Conservation (phyloP, 2,888 invertebrate species). For the Linyphia triangularis region DNA sequence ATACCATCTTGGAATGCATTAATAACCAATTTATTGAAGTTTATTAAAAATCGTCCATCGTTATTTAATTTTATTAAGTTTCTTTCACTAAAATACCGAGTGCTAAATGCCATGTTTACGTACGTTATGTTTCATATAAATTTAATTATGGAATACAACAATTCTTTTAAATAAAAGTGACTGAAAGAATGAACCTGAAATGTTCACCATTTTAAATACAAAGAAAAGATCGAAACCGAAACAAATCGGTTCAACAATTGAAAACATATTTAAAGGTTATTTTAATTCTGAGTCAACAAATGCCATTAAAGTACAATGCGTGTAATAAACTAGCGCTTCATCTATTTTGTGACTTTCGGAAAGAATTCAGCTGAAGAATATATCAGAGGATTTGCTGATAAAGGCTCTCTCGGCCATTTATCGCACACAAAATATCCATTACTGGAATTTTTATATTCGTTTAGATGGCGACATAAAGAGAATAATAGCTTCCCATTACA, state of each 20-base stretch:
- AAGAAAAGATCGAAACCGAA: neutral
- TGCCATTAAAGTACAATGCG: conserved; percentile 12
- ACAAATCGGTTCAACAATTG: conserved; percentile 16
- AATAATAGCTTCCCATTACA: conserved; percentile 61
- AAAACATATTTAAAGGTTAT: conserved; percentile 24
- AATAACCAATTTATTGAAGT: too few species aligned
- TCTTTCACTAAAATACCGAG: too few species aligned
- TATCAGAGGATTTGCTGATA: conserved; percentile 52
- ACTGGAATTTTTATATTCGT: conserved; percentile 58
- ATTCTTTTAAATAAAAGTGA: too few species aligned
- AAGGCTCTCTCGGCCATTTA: conserved; percentile 39
- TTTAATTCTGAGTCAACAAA: conserved; percentile 29
- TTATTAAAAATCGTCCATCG: too few species aligned
- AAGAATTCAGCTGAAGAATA: conserved; percentile 19
- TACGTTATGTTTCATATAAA: too few species aligned
- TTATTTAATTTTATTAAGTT: too few species aligned
- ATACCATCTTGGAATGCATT: too few species aligned
- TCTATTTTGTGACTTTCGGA: neutral
- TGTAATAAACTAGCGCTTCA: conserved; percentile 8
- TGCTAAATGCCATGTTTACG: too few species aligned
- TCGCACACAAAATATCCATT: conserved; percentile 63
- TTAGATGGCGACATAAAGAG: conserved; percentile 50
- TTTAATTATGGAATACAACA: too few species aligned
- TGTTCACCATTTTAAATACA: neutral
- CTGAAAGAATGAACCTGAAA: neutral